phyloP scores from a whole-genome alignment of 2,113 vertebrate genomes.

The Tapirus terrestris region DNA sequence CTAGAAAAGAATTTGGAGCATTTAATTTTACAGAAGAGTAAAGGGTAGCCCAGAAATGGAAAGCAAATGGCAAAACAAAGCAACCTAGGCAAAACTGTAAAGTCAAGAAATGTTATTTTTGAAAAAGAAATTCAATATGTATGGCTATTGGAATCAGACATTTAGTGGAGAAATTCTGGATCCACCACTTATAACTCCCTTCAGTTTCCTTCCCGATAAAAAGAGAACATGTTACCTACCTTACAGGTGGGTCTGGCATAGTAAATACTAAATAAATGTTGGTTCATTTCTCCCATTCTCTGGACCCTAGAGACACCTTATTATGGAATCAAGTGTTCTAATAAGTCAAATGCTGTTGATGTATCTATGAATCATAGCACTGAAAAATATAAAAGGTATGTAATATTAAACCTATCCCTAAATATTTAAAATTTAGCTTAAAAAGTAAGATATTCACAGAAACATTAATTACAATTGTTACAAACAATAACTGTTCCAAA shows the following conservation, averaged over 20 bases:
- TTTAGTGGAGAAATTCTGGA: neutral
- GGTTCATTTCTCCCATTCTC: neutral
- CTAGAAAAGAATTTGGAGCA: neutral
- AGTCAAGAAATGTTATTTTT: neutral
- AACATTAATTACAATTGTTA: conserved; percentile 14
- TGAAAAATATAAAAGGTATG: neutral
- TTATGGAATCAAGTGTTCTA: neutral
- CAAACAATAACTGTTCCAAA: conserved; percentile 17
- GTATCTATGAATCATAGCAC: neutral
- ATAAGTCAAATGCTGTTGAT: neutral
- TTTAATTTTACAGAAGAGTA: neutral
- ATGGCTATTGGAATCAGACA: neutral
- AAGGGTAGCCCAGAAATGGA: neutral
- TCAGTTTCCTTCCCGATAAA: neutral
- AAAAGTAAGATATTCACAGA: neutral
- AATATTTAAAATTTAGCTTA: conserved; percentile 47
- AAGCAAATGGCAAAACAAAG: neutral
- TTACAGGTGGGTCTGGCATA: neutral
- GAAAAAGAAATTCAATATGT: neutral
- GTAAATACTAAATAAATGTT: neutral
- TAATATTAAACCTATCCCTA: neutral
- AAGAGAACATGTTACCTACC: neutral
- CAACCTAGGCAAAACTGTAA: neutral
- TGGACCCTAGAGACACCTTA: neutral
- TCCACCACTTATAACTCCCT: neutral